phyloP scores from a whole-genome alignment of 2,797 vertebrate genomes.

The Gallinago nigripennis region DNA sequence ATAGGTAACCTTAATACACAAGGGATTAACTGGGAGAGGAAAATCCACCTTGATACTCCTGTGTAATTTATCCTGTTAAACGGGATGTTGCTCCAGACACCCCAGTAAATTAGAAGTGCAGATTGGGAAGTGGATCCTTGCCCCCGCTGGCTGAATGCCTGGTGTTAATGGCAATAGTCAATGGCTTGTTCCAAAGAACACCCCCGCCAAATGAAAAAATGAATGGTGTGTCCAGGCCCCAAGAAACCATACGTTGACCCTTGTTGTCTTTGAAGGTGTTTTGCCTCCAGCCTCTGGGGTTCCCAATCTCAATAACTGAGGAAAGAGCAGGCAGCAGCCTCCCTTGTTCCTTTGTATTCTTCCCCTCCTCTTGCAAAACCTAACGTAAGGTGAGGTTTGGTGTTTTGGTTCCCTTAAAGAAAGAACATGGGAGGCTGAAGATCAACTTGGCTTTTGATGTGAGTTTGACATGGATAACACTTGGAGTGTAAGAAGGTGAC shows the following conservation, averaged over 20 bases:
- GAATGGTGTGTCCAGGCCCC: not conserved
- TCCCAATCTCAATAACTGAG: not conserved
- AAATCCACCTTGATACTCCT: not conserved
- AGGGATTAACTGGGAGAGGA: not conserved
- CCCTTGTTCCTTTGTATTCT: not conserved
- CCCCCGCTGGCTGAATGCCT: not conserved
- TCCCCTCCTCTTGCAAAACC: not conserved
- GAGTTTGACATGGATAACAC: not conserved
- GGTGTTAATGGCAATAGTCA: not conserved
- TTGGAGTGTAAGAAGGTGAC: not conserved
- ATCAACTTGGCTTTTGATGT: not conserved
- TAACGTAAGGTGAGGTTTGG: not conserved
- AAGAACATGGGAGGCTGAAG: not conserved
- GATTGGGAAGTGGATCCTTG: not conserved
- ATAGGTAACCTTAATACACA: not conserved
- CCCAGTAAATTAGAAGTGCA: not conserved
- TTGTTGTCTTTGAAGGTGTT: not conserved
- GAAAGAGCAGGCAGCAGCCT: not conserved
- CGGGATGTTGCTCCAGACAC: not conserved
- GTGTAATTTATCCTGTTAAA: not conserved
- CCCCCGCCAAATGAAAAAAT: not conserved
- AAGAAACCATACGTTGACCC: not conserved
- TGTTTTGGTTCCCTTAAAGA: not conserved
- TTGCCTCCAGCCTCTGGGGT: not conserved
- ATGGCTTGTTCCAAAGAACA: not conserved